Evolutionary conservation across 1,140 invertebrate genomes (phyloP).

Genomic region (Tetraneura akinire): DNA sequence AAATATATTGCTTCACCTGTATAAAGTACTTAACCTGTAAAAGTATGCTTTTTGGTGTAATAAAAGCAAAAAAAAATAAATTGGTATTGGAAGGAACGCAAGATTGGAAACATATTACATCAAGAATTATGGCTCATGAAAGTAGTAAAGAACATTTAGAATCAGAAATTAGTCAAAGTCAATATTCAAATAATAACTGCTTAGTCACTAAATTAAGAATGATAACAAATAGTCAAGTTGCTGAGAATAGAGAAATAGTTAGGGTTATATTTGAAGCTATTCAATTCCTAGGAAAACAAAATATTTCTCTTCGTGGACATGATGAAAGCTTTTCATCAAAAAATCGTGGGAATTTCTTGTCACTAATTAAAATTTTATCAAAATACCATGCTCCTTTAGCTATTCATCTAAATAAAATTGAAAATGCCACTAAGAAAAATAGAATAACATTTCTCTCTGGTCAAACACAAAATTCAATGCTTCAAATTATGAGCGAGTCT

Average conservation of each 20-base stretch:
- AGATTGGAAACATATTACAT: too few relatives aligned
- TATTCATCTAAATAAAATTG: background rate
- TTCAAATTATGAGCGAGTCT: conserved; percentile 1
- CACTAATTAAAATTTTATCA: background rate
- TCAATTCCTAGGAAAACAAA: background rate
- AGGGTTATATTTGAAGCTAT: background rate
- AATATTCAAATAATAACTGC: conserved; percentile 11
- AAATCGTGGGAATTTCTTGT: background rate
- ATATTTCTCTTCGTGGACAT: background rate
- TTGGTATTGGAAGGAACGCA: too few relatives aligned
- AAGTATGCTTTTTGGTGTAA: too few relatives aligned
- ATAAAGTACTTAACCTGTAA: too few relatives aligned
- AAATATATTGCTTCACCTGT: too few relatives aligned
- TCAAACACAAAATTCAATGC: background rate
- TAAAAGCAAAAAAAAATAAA: too few relatives aligned
- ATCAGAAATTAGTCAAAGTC: conserved; percentile 1
- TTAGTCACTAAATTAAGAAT: background rate
- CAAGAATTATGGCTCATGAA: background rate
- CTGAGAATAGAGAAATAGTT: background rate
- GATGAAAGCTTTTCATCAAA: background rate
- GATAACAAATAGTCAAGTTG: background rate
- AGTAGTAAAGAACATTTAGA: background rate
- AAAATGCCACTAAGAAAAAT: background rate
- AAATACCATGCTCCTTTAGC: background rate
- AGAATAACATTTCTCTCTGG: conserved; percentile 12